Evolutionary conservation across 2,888 invertebrate species (phyloP).

Genomic region (Heteromurus nitidus): DNA sequence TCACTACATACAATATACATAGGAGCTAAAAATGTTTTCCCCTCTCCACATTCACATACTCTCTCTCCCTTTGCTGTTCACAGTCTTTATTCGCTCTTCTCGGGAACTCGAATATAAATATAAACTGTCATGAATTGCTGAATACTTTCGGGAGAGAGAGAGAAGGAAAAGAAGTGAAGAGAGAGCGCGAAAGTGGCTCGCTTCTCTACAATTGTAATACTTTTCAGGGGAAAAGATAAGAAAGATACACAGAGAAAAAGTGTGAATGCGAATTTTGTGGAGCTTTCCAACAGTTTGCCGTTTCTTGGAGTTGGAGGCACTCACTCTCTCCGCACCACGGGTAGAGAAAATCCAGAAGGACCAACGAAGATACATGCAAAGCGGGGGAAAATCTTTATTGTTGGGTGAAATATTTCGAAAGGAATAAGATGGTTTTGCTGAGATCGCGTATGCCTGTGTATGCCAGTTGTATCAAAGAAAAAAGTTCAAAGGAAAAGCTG

Average conservation of each 20-base stretch:
- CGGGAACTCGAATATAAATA: slow-evolving; percentile 47
- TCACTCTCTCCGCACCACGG: background rate
- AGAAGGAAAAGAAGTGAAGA: background rate
- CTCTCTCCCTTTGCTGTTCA: slow-evolving; percentile 12
- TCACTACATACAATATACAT: background rate
- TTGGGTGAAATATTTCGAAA: no score
- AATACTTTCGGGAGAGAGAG: slow-evolving; percentile 21
- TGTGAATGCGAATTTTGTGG: background rate
- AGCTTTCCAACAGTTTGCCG: no score
- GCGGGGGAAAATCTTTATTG: no score
- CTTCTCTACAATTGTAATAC: slow-evolving; percentile 29
- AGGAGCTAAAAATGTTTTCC: no score
- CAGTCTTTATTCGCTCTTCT: slow-evolving; percentile 15
- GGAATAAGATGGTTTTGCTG: no score
- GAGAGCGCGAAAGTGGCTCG: slow-evolving; percentile 2
- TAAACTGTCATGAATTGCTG: slow-evolving; percentile 56
- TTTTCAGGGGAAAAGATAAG: background rate
- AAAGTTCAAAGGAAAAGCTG: slow-evolving; percentile 52
- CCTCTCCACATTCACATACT: background rate
- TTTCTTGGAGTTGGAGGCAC: no score
- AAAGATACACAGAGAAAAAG: background rate
- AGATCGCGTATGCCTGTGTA: no score
- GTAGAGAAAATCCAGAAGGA: no score
- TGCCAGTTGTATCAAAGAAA: no score
- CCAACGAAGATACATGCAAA: no score